A percentile compares a stretch with the other conserved stretches of the same genome.
These are phyloP conservation scores for Amphipoea lucens DNA, from an alignment of 2,888 invertebrate species.

Conservation along the genomic window DNA sequence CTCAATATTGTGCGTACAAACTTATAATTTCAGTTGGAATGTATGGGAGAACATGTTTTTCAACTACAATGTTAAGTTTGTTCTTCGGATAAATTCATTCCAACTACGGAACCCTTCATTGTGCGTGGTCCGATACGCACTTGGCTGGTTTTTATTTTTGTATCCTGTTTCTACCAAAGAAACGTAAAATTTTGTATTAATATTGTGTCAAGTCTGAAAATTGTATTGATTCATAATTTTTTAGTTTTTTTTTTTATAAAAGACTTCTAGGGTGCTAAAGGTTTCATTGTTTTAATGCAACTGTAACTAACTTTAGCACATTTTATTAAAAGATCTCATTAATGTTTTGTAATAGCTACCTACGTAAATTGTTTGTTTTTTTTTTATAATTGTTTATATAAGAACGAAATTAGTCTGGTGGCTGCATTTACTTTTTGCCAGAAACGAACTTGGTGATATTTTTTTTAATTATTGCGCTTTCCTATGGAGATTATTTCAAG, in stretches of 20 bases:
- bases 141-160: too few relatives aligned
- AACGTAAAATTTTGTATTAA: neutral
- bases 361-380: neutral
- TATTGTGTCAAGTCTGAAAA: neutral
- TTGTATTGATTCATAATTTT: neutral
- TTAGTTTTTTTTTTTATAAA: neutral
- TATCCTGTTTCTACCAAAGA: neutral
- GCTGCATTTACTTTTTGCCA: neutral
- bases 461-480: neutral
- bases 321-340: slow-evolving; percentile 20
- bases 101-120: neutral
- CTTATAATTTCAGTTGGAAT: neutral
- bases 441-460: too few relatives aligned
- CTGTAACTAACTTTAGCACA: neutral
- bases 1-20: neutral
- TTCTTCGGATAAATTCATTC: neutral
- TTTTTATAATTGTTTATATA: neutral
- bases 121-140: too few relatives aligned
- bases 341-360: neutral
- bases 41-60: neutral
- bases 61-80: neutral
- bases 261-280: neutral
- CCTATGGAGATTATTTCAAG: neutral
- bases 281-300: neutral
- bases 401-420: neutral